Percentiles rank a stretch among this genome's conserved stretches.
These are phyloP conservation scores for Pseudoips prasinana DNA, from an alignment of 2,888 invertebrate species.

Conservation along the genomic window DNA sequence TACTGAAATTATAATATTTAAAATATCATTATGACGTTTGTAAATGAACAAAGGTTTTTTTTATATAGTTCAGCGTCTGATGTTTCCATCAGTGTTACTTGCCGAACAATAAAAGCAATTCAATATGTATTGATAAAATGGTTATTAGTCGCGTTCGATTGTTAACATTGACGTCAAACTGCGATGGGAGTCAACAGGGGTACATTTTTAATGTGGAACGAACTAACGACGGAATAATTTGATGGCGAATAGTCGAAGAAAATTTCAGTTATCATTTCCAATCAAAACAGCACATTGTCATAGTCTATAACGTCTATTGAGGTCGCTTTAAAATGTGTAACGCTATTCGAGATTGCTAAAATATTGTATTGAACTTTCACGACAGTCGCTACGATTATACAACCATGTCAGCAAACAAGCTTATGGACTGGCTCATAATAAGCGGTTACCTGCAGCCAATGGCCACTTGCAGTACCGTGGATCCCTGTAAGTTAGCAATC, in stretches of 20 bases:
- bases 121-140: conserved; percentile 47
- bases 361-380: conserved; percentile 17
- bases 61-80: no score
- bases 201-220: conserved; percentile 42
- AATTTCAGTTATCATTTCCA: no score
- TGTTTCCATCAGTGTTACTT: conserved; percentile 6
- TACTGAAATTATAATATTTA: not conserved
- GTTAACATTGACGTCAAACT: conserved; percentile 61
- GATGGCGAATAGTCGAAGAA: conserved; percentile 3
- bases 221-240: conserved; percentile 12
- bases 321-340: conserved; percentile 5
- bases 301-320: conserved; percentile 8
- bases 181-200: conserved; percentile 53
- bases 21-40: not conserved
- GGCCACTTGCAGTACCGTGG: no score
- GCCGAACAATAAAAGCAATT: conserved; percentile 30
- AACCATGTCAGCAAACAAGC: no score
- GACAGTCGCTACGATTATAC: conserved; percentile 27
- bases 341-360: conserved; percentile 7
- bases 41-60: not conserved
- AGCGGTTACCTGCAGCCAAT: no score
- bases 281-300: conserved; percentile 7
- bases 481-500: no score
- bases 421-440: no score
- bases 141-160: conserved; percentile 41